phyloP scores from a whole-genome alignment of 92 coral and sea anemone genomes.

The Epizoanthus fatuus region DNA sequence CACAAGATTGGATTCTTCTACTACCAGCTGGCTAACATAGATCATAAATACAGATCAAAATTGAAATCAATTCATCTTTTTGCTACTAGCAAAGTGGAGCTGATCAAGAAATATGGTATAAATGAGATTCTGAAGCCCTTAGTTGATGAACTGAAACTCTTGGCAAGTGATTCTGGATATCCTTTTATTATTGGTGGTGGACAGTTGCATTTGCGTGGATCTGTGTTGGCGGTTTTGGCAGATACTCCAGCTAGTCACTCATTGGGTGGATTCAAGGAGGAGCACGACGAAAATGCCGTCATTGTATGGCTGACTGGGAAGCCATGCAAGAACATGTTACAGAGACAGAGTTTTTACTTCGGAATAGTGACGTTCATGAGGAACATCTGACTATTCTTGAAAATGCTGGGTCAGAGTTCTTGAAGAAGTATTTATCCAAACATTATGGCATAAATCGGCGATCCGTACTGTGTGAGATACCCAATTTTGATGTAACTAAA shows the following conservation, averaged over 20 bases:
- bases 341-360: conserved; percentile 60
- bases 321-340: conserved; percentile 49
- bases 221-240: conserved; percentile 45
- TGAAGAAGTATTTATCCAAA: conserved; percentile 43
- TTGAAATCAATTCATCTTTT: conserved; percentile 54
- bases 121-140: conserved; percentile 51
- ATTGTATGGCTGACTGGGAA: conserved; percentile 60
- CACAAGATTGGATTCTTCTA: conserved; percentile 29
- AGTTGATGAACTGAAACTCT: conserved; percentile 42
- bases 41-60: conserved; percentile 27
- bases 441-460: conserved; percentile 55
- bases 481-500: conserved; percentile 51
- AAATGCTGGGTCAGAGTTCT: conserved; percentile 22
- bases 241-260: conserved; percentile 68
- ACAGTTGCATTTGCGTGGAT: conserved; percentile 31
- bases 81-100: conserved; percentile 45
- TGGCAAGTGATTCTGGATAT: conserved; percentile 51
- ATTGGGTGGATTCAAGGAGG: conserved; percentile 62
- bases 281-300: conserved; percentile 56
- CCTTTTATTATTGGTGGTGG: conserved; percentile 46
- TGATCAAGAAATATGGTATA: conserved; percentile 55
- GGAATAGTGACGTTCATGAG: conserved; percentile 36
- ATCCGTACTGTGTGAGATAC: conserved; percentile 34
- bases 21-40: conserved; percentile 57
- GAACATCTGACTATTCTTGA: conserved; percentile 33